phyloP scores from a whole-genome alignment of 2,113 vertebrate species.

The Okapia johnstoni region DNA sequence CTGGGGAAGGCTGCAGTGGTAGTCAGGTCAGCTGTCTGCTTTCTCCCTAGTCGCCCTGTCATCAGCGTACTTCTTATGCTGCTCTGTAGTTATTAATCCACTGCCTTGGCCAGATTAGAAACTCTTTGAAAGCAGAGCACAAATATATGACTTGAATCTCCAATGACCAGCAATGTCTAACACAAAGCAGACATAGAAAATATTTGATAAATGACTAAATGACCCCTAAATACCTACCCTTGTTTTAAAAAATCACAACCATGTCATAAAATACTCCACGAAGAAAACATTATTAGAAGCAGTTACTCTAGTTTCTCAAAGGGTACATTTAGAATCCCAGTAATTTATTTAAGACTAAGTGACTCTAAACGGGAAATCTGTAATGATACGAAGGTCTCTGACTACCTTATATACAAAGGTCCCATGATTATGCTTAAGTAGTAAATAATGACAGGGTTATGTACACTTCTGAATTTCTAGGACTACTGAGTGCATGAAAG shows the following conservation, averaged over 20 bases:
- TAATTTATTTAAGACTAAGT: neutral
- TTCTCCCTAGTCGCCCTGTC: too few relatives aligned
- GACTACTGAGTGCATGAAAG: neutral
- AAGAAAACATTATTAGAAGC: neutral
- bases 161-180: neutral
- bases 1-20: neutral
- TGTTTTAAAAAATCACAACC: neutral
- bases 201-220: neutral
- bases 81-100: neutral
- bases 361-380: neutral
- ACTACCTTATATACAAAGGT: neutral
- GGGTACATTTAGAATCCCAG: neutral
- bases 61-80: accelerated
- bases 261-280: neutral
- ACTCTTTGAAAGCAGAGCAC: neutral
- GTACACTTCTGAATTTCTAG: neutral
- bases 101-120: neutral
- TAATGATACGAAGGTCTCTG: neutral
- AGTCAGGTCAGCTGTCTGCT: neutral
- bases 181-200: neutral
- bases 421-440: neutral
- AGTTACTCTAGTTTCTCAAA: neutral
- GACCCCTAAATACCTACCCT: neutral
- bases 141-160: neutral
- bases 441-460: neutral